These are phyloP conservation scores for Lagothrix lagotricha DNA, from an alignment of 2,797 vertebrate genomes.

Conservation along the genomic window DNA sequence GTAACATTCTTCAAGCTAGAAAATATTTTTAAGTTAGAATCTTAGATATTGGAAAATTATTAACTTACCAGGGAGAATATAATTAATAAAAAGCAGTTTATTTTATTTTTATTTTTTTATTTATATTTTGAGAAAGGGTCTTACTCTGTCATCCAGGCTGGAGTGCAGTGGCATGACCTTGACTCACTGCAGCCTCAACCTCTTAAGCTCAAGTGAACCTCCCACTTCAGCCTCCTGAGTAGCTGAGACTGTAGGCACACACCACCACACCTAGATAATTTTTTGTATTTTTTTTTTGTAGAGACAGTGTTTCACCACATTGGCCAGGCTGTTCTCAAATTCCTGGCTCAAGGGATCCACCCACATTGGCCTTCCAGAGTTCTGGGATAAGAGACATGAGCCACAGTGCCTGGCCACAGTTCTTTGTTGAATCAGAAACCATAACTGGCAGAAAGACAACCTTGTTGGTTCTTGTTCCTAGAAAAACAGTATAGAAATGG, in stretches of 20 bases:
- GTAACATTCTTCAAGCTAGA: neutral
- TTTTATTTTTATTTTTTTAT: neutral
- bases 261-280: neutral
- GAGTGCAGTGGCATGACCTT: neutral
- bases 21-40: conserved; percentile 39
- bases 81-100: conserved; percentile 28
- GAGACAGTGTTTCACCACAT: neutral
- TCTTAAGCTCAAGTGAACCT: neutral
- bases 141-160: neutral
- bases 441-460: conserved; percentile 18
- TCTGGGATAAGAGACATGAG: neutral
- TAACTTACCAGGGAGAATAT: neutral
- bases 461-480: conserved; percentile 33
- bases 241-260: neutral
- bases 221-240: neutral
- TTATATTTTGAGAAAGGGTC: neutral
- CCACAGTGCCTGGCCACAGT: neutral
- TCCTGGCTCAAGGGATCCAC: neutral
- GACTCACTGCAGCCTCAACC: neutral
- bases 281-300: neutral
- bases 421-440: conserved; percentile 4
- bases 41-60: conserved; percentile 22
- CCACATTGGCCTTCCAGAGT: neutral
- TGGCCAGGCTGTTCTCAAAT: neutral
- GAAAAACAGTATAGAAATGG: conserved; percentile 26